These are phyloP conservation scores for Conus ventricosus DNA, from an alignment of 1,140 invertebrate species.

Conservation along the genomic window DNA sequence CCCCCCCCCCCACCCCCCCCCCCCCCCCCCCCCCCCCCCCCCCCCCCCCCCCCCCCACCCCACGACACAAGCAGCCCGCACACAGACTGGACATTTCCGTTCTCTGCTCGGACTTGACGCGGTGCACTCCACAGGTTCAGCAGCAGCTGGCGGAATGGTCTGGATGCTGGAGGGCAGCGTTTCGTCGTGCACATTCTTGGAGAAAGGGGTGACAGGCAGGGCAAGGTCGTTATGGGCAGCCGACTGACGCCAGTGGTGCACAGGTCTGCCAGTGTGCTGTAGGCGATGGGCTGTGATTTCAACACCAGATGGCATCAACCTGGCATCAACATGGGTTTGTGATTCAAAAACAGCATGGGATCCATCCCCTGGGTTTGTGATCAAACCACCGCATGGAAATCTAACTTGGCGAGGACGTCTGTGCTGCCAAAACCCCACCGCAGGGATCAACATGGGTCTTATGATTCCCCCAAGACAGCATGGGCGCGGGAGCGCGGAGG, in stretches of 20 bases:
- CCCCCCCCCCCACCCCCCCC: too few relatives aligned
- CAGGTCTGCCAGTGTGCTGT: slow-evolving; percentile 97
- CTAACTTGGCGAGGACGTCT: too few relatives aligned
- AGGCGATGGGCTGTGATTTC: slow-evolving; percentile 86
- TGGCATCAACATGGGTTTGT: not conserved
- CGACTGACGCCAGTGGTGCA: slow-evolving; percentile 94
- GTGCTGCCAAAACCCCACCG: too few relatives aligned
- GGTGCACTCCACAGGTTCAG: slow-evolving; percentile 90
- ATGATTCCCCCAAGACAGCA: too few relatives aligned
- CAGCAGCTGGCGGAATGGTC: slow-evolving; percentile 96
- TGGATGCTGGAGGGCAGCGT: slow-evolving; percentile 93
- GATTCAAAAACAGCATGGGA: not conserved
- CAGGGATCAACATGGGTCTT: too few relatives aligned
- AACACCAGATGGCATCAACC: not conserved
- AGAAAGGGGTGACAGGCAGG: slow-evolving; percentile 93
- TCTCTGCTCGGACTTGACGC: not conserved
- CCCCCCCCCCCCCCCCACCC: too few relatives aligned
- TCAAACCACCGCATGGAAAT: too few relatives aligned
- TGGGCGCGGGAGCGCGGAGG: too few relatives aligned
- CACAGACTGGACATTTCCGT: not conserved
- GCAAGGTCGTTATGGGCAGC: slow-evolving; percentile 89
- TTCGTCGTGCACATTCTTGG: slow-evolving; percentile 97
- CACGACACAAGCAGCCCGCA: not conserved
- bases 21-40: too few relatives aligned
- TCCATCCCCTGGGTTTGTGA: not conserved